Base-by-base conservation (phyloP, 53 echinoderm and acorn worm genomes). In the Hippasteria phrygiana region DNA sequence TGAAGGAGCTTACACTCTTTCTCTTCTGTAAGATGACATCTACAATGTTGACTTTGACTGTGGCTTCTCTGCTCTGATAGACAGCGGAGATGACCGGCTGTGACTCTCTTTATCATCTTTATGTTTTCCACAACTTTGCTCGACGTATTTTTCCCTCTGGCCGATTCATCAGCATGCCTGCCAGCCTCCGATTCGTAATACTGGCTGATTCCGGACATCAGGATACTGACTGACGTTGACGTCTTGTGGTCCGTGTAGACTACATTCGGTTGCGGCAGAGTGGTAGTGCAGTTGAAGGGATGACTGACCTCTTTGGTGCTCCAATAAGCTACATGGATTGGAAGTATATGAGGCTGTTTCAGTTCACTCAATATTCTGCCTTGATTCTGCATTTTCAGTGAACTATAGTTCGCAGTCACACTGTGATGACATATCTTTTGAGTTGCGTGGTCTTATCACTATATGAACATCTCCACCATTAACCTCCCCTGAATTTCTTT, bases 1-100 rank as follows among this genome's bases (percentile, higher is more conserved):
- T 65, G 28, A 4, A 59, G 59, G 59, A 18, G 20, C 20, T 36
- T 63, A 80, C 80, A 40, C 63, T 80, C 36, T 80, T 80, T 17
- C 14, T 24, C 5, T 62, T 43, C 41, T 80, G 62, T 16, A 42
- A 62, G 16, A 62, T 38, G 22, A 40, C 40, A 20, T 80, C 62
- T 4, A 80, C 80, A 62, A 80, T 34, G 24, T 80, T 42, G 4
- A 80, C 5, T 13, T 28, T 80, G 14, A 29, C 80, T 4, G 5
- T 62, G 62, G 34, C 14, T 0, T 41, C 62, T 36, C 26, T 62
- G 3, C 42, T 24, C 80, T 63, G 42, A 28, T 62, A 80, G 14
- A 43, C 26, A 4, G 38, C 80, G 12, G 80, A 80, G 17, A 80
- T 24, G 27, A 64, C 29, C 4, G 40, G 64, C 43, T 33, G 36